Evolutionary conservation across 2,797 vertebrate genomes (phyloP), one percentile per base, ranked within the genome.

Genomic region (Epinephelus coioides): DNA sequence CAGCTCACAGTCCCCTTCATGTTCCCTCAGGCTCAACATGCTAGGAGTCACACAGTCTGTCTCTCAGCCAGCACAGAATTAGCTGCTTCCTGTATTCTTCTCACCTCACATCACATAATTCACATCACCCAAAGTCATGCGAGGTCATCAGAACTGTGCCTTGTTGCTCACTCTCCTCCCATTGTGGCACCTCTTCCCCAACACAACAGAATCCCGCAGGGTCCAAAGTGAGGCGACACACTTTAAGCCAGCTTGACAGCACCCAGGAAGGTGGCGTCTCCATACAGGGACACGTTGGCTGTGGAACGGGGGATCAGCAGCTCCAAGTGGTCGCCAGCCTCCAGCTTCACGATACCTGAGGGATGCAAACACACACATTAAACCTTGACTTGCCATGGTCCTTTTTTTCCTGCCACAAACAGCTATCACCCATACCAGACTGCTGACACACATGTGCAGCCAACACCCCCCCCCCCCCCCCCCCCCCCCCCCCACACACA

Each of bases 231-330:
- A 68, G 27, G 49, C 55, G 73, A 54, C 14, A 27, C 53, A 63
- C 60, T 82, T 97, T 94, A 99, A 88, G 93, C 88, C 84, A 99
- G 96, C 84, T 97, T 97, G 83, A 99, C 81, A 19, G 97, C 98
- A 38, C 98, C 98, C 73, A 99, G 94, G 91, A 98, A 99, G 34
- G 98, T 99, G 81, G 95, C 94, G 5, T 99, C 98, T 76, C 97
- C 98, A n/a, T 96, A 95, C 85, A 96, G 91, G 30, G 96, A 97
- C 84, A 99, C 95, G 43, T 94, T 96, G 50, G 98, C 97, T 13
- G 94, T 88, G 17, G 94, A 78, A 1, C 97, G 95, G 10, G 97
- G 97, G 82, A 99, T 97, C 62, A 98, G 96, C 71, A 99, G 96
- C 80, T 98, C 97, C 91, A 99, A 92, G 60, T 96, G 95, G 84